Base-by-base conservation (phyloP, 1,140 invertebrate genomes). In the Trichoplusia ni region DNA sequence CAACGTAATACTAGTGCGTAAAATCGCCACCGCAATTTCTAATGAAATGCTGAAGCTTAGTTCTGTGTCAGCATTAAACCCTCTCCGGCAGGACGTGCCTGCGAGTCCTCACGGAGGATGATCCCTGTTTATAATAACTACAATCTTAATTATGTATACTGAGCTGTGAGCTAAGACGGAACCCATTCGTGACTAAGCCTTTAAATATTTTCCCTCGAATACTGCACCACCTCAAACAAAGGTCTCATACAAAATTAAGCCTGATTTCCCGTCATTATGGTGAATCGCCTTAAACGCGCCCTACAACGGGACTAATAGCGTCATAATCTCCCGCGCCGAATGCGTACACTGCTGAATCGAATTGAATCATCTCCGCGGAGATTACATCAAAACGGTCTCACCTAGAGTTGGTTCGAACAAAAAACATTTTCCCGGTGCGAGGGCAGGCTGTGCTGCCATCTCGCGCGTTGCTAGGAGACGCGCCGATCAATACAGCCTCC, bases 401-500 rank as follows among this genome's bases (percentile, higher is more conserved):
- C 85, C 81, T 86, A 83, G 70, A 79, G 76, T 66, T 70, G 77
- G 76, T 65, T 81, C 69, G 80, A 86, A 89, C 81, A 87, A 87
- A 89, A 89, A 86, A 70, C 66, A 73, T 60, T 64, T 62, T 67
- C 70, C 71, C 77, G 67, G 77, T 73, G 75, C 71, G 80, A 81
- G 82, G 73, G 72, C 74, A 69, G 75, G 76, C 76, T 71, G 83
- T 82, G 81, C 81, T 82, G 86, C 82, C 84, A 89, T 88, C 84
- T 87, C 85, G 71, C 82, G 82, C 82, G 87, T 90, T 87, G 87
- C 87, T 86, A 86, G 85, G 86, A 79, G 77, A 89, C 86, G 79
- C 74, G 40, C 62, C 75, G 86, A 89, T 89, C 86, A 86, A 89
- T 89, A 88, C 86, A 89, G 86, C 85, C 86, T 89, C 85, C 85